phyloP scores from a whole-genome alignment of 2,113 vertebrate genomes.

The Anolis sagrei region DNA sequence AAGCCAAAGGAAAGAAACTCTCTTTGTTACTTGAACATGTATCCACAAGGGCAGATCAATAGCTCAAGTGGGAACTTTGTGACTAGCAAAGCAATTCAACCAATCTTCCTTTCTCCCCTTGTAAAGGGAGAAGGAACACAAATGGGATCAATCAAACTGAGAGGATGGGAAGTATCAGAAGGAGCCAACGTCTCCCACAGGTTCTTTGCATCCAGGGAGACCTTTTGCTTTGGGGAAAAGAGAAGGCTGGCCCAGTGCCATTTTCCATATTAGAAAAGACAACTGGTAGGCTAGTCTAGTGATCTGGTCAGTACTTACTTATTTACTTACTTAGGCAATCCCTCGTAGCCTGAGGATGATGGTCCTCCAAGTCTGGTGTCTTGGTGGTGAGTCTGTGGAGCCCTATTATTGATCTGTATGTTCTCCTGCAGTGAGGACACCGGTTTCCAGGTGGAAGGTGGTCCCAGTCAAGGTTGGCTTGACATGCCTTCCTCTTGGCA shows the following conservation, averaged over 20 bases:
- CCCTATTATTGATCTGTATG: no score
- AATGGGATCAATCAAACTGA: constrained; percentile 13
- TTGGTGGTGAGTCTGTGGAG: no score
- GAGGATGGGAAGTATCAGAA: neutral
- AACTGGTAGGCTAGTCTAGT: constrained; percentile 33
- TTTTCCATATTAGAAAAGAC: constrained; percentile 56
- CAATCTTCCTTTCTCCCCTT: constrained; percentile 21
- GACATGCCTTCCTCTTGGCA: no score
- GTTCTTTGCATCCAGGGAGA: neutral
- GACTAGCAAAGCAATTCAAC: constrained; percentile 28
- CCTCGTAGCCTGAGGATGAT: no score
- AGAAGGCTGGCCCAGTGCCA: constrained; percentile 56
- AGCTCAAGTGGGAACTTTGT: constrained; percentile 32
- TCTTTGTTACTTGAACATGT: constrained; percentile 35
- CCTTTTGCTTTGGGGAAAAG: neutral
- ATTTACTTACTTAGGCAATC: no score
- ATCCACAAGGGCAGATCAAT: constrained; percentile 35
- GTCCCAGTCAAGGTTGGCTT: no score
- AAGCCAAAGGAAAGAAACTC: neutral
- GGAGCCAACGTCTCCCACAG: neutral
- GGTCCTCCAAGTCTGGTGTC: no score
- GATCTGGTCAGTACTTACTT: no score
- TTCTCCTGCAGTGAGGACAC: no score
- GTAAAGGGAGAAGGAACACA: constrained; percentile 6
- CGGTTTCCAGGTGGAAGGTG: no score